These are phyloP conservation scores for Chamaetylas fuelleborni DNA, from an alignment of 2,113 vertebrate genomes.

Conservation along the genomic window DNA sequence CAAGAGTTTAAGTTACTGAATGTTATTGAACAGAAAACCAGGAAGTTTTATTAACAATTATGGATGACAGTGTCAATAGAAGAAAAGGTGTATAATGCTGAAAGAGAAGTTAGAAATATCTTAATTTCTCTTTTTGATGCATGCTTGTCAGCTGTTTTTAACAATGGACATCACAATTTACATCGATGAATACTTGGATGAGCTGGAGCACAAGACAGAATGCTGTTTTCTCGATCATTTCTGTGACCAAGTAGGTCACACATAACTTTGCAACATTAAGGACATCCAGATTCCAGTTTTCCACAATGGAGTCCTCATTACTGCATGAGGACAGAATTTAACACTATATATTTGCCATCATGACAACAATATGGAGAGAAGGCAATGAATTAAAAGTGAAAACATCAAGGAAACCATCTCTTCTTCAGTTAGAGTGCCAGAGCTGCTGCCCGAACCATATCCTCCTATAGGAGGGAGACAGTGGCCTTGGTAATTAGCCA, in stretches of 20 bases:
- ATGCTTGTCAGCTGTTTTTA: not conserved
- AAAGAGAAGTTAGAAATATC: not conserved
- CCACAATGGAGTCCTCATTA: not conserved
- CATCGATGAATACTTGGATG: not conserved
- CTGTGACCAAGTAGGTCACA: not conserved
- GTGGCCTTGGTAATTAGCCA: not conserved
- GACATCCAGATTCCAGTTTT: not conserved
- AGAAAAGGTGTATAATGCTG: not conserved
- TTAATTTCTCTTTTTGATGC: not conserved
- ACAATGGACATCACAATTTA: not conserved
- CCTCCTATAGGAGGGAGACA: not conserved
- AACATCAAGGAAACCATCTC: not conserved
- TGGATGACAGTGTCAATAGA: not conserved
- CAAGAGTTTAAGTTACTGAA: not conserved
- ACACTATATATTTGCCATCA: not conserved
- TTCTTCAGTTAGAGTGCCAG: not conserved
- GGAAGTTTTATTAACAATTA: not conserved
- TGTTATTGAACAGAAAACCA: not conserved
- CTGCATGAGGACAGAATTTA: not conserved
- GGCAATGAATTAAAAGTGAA: not conserved
- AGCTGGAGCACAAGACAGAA: not conserved
- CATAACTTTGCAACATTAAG: not conserved
- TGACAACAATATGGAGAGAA: not conserved
- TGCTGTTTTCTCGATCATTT: not conserved
- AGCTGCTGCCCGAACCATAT: not conserved